phyloP scores from a whole-genome alignment of 2,888 invertebrate species.

The Trimorus sp. region DNA sequence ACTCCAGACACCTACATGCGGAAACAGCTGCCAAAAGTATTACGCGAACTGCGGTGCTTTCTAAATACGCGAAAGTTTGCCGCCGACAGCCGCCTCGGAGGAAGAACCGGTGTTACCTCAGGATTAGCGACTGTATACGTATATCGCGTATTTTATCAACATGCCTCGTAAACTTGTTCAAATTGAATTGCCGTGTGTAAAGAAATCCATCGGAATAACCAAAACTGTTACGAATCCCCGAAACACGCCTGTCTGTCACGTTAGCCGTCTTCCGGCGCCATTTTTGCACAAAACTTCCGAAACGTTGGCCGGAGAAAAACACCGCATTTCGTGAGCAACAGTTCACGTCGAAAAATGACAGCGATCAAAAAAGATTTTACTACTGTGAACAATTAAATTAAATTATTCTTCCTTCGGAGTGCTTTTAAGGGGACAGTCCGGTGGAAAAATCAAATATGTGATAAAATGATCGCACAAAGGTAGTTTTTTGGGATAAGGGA shows the following conservation, averaged over 20 bases:
- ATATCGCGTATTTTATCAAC: constrained; percentile 58
- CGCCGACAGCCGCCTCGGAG: constrained; percentile 47
- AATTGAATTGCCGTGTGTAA: constrained; percentile 46
- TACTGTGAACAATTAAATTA: no score
- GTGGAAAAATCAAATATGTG: no score
- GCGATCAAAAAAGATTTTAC: no score
- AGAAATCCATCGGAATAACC: constrained; percentile 37
- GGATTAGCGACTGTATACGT: constrained; percentile 50
- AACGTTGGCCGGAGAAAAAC: no score
- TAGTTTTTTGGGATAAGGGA: no score
- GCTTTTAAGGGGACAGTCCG: no score
- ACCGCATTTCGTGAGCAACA: no score
- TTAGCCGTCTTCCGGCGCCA: no score
- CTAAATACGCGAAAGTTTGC: constrained; percentile 67
- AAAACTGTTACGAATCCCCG: constrained; percentile 7
- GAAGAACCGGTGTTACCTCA: constrained; percentile 54
- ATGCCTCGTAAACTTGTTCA: constrained; percentile 47
- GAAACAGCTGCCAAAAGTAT: constrained; percentile 77
- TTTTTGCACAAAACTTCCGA: background rate
- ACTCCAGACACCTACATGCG: constrained; percentile 59
- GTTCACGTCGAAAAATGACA: no score
- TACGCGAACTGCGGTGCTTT: constrained; percentile 70
- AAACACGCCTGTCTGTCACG: background rate
- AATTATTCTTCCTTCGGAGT: no score
- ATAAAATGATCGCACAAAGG: no score